phyloP scores from a whole-genome alignment of 2,113 vertebrate genomes.

The Pogonocichla stellata region DNA sequence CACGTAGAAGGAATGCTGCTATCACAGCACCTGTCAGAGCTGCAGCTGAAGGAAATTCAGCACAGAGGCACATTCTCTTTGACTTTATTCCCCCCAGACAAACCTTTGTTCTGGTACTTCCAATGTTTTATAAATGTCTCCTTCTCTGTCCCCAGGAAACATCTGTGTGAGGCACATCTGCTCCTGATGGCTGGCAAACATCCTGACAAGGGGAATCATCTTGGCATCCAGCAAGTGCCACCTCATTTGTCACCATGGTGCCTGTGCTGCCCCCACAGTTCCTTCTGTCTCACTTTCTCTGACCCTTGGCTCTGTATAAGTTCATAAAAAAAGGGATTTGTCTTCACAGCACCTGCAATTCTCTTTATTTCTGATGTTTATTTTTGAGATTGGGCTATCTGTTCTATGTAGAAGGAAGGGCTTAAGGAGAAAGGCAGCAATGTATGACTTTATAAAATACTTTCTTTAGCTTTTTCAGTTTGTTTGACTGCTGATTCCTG shows the following conservation, averaged over 20 bases:
- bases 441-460: not conserved
- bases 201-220: not conserved
- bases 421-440: not conserved
- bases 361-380: not conserved
- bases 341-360: not conserved
- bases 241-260: not conserved
- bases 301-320: not conserved
- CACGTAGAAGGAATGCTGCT: rapidly evolving
- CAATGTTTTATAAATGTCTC: not conserved
- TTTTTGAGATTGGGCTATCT: not conserved
- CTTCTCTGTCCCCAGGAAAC: not conserved
- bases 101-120: not conserved
- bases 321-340: not conserved
- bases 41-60: not conserved
- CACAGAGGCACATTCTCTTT: not conserved
- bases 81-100: not conserved
- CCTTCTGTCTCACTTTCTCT: not conserved
- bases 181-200: not conserved
- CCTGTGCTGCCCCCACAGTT: not conserved
- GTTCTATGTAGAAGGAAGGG: not conserved
- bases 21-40: not conserved
- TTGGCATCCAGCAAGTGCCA: not conserved
- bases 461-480: not conserved
- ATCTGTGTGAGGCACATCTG: not conserved
- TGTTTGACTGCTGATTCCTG: not conserved